Evolutionary conservation across 2,888 invertebrate genomes (phyloP), one percentile per base, ranked within the genome.

Genomic region (Pammene fasciana): DNA sequence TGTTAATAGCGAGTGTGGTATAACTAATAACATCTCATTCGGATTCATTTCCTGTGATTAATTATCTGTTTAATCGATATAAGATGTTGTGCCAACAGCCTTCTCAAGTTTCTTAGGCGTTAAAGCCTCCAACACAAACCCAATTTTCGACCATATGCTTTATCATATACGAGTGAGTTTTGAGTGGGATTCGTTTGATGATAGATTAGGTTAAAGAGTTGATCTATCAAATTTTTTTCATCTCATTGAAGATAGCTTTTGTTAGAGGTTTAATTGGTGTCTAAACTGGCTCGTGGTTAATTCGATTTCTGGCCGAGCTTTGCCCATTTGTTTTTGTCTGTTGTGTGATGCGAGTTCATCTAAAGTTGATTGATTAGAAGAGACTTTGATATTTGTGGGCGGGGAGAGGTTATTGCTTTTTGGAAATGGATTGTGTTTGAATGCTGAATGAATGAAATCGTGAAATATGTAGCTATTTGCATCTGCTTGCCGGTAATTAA

Each of bases 11-110:
- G 86, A 91, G 89, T 86, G 83, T 88, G 88, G 88, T 90, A 89
- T 89, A 92, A 91, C 92, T 92, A 92, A 92, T 92, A 92, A 92
- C 92, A 92, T 92, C 92, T 92, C 92, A 92, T 92, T 92, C 92
- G 90, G 90, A 90, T 87, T 87, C 92, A 90, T 92, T 91, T 91
- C 88, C 90, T 88, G 89, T 92, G 92, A 92, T 92, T 92, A 92
- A 92, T 92, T 92, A 92, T 92, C 89, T 92, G 92, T 91, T 92
- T 92, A 92, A 92, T 92, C 92, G 92, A 91, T 90, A 92, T 90
- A 88, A 92, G 91, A 92, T 91, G 92, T 90, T 91, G 90, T 91
- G 90, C 92, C 91, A 92, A 92, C 92, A 92, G 86, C 87, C 90
- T 88, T 87, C 87, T 88, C 84, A 75, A 76, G 82, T 89, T 86